Percentiles rank a stretch among this genome's conserved stretches.
These are phyloP conservation scores for Cheilosia pagana DNA, from an alignment of 2,888 invertebrate species.

Conservation along the genomic window DNA sequence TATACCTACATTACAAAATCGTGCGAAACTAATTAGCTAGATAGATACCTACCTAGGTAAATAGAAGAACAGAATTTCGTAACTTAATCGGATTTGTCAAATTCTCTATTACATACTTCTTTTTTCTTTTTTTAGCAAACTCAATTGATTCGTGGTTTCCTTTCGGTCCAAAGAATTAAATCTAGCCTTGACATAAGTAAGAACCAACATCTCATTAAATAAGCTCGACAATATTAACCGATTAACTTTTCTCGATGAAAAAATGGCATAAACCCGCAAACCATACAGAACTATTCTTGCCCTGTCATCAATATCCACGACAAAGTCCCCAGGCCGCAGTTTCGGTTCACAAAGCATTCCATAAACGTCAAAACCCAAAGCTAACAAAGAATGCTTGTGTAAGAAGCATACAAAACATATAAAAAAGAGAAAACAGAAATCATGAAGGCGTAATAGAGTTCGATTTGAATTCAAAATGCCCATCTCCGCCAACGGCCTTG, in stretches of 20 bases:
- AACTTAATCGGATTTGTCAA: constrained; percentile 16
- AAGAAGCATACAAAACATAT: constrained; percentile 2
- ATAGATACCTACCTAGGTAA: too few species aligned
- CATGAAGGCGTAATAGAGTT: constrained; percentile 47
- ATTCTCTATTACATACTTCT: background rate
- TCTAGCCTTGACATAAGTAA: constrained; percentile 6
- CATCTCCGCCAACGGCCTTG: constrained; percentile 81
- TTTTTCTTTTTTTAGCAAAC: background rate
- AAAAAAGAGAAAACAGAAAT: constrained; percentile 56
- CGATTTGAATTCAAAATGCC: constrained; percentile 56
- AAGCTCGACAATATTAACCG: background rate
- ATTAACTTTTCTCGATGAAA: constrained; percentile 34
- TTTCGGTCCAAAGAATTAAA: constrained; percentile 6
- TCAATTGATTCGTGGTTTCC: background rate
- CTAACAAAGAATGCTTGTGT: constrained; percentile 16
- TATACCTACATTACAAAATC: too few species aligned
- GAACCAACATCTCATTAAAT: constrained; percentile 7
- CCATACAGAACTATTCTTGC: constrained; percentile 24
- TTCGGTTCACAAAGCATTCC: constrained; percentile 25
- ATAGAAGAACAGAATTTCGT: too few species aligned
- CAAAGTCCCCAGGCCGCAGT: background rate
- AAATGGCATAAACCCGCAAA: constrained; percentile 14
- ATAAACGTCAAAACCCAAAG: constrained; percentile 14
- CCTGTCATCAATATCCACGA: constrained; percentile 3
- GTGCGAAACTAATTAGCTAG: too few species aligned